Conservation (phyloP, 2,797 vertebrate species). For the Gymnothorax javanicus region DNA sequence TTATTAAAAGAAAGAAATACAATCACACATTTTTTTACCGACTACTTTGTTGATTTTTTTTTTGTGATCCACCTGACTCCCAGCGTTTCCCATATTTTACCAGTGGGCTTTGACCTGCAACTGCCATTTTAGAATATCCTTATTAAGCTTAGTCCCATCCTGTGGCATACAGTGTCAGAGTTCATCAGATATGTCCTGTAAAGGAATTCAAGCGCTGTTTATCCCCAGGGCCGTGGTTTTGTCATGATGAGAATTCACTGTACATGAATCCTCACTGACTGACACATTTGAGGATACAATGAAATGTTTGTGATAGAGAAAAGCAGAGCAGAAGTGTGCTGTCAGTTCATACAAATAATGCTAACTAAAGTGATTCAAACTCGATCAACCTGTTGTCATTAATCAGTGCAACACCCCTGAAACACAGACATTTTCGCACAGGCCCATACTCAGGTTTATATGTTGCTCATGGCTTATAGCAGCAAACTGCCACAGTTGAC, state of each 20-base stretch:
- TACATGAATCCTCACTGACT: constrained; percentile 1
- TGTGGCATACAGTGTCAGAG: constrained; percentile 23
- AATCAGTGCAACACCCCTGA: neutral
- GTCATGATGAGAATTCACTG: neutral
- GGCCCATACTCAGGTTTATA: neutral
- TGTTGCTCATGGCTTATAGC: neutral
- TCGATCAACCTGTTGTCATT: neutral
- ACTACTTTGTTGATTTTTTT: neutral
- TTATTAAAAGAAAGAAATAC: neutral
- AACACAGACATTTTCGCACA: neutral
- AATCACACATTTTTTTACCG: neutral
- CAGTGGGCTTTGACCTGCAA: neutral
- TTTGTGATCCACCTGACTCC: constrained; percentile 14
- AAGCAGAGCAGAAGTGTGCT: neutral
- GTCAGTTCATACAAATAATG: neutral
- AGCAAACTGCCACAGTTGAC: constrained; percentile 53
- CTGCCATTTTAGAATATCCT: neutral
- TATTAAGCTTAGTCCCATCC: constrained; percentile 12
- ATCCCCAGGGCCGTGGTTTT: neutral
- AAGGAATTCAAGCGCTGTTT: constrained; percentile 10
- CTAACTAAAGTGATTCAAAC: neutral
- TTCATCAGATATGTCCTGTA: constrained; percentile 19
- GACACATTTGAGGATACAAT: neutral
- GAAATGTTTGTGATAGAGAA: neutral
- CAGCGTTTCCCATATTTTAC: neutral